Base-by-base conservation (phyloP, 2,113 vertebrate genomes). In the Melospiza georgiana region DNA sequence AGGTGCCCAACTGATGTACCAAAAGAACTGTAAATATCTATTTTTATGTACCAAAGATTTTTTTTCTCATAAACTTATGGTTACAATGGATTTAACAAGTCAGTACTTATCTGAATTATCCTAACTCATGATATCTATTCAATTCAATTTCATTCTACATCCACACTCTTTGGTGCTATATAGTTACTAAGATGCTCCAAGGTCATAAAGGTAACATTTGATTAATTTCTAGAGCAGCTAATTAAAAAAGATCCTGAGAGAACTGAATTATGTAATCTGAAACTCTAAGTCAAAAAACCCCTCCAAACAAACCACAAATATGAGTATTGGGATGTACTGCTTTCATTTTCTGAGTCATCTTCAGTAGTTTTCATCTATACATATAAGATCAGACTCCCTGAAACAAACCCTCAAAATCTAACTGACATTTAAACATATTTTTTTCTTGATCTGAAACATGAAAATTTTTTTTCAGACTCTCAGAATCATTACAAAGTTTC, bases 31-130 rank as follows among this genome's bases (percentile, higher is more conserved):
- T 90, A 97, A 96, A 94, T 90, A 96, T 75, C 59, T 94, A 55
- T 84, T 95, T 96, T 95, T 87, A 87, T 87, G 81, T 93, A 88
- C 87, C 48, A 46, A 68, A 96, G 81, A 84, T 65, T 63, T 96
- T 96, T 95, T 97, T 94, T 65, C 21, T 8, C 81, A 63, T 93
- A 91, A 93, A 85, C 84, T 96, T 96, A 92, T 89, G 63, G 58
- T 94, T 90, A 94, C 89, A 77, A 86, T 86, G 86, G 33, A 54
- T 97, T 63, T 97, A 96, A 87, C 73, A 83, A 87, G 72, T 72
- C 90, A 96, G 82, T 87, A 93, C 77, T 95, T 95, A 89, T 39
- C 81, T 94, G 91, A 96, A 96, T 96, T 95, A 94, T 95, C 84
- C 80, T 51, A 57, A 92, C 76, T 91, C 80, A 82, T 67, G 21